These are phyloP conservation scores for Neotoxoptera formosana DNA, from an alignment of 1,140 invertebrate species.

Conservation along the genomic window DNA sequence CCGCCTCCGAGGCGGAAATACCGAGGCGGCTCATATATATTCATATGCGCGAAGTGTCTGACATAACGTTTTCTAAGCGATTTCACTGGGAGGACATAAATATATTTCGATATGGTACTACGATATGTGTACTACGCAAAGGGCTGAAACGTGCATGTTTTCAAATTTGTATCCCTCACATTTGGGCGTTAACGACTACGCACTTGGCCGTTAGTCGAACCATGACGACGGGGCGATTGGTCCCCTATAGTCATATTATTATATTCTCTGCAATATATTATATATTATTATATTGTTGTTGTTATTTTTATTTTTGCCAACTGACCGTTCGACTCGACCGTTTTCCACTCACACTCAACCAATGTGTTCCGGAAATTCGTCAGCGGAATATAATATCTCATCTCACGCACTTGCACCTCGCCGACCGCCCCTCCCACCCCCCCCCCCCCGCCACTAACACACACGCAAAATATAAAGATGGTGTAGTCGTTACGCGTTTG, in stretches of 20 bases:
- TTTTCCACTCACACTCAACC: not conserved
- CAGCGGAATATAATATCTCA: not conserved
- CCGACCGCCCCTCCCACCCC: too few relatives aligned
- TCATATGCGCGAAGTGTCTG: not conserved
- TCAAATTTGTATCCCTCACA: slow-evolving; percentile 36
- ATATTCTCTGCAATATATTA: not conserved
- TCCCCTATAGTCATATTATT: slow-evolving; percentile 36
- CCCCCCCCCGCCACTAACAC: too few relatives aligned
- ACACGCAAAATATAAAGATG: not conserved
- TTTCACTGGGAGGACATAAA: slow-evolving; percentile 32
- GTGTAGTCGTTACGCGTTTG: not conserved
- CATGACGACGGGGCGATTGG: not conserved
- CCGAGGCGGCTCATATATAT: slow-evolving; percentile 20
- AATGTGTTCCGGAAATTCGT: not conserved
- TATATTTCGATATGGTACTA: slow-evolving; percentile 28
- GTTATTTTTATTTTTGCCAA: not conserved
- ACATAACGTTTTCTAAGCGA: slow-evolving; percentile 42
- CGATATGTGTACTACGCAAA: not conserved
- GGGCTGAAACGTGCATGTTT: slow-evolving; percentile 32
- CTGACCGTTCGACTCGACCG: not conserved
- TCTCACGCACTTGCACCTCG: not conserved
- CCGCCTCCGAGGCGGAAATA: slow-evolving; percentile 25
- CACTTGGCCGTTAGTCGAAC: slow-evolving; percentile 1
- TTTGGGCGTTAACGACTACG: slow-evolving; percentile 2
- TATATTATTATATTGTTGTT: not conserved